Evolutionary conservation across 2,888 invertebrate species (phyloP).

Genomic region (Oscheius sp.): DNA sequence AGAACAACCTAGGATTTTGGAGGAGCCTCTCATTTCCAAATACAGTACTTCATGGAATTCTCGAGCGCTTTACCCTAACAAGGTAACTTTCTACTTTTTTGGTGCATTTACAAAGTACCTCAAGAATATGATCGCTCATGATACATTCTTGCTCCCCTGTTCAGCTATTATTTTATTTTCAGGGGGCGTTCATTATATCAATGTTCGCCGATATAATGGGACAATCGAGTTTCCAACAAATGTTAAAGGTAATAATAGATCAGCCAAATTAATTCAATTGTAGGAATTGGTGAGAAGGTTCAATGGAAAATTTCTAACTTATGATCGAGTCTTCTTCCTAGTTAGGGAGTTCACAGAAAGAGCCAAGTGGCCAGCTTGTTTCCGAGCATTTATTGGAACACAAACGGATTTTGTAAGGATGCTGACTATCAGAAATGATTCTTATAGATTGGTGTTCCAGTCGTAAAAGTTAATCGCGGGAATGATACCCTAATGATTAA

Average conservation of each 20-base stretch:
- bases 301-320: background rate
- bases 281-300: background rate
- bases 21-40: constrained; percentile 14
- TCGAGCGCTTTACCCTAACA: background rate
- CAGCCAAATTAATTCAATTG: background rate
- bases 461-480: background rate
- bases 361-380: constrained; percentile 27
- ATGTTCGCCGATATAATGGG: constrained; percentile 25
- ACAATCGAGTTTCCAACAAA: background rate
- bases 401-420: constrained; percentile 24
- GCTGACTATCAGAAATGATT: background rate
- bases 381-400: constrained; percentile 29
- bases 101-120: background rate
- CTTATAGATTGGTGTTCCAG: constrained; percentile 29
- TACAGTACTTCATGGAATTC: constrained; percentile 4
- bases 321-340: constrained; percentile 14
- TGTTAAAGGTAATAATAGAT: constrained; percentile 21
- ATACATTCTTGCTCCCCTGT: background rate
- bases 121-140: too few species aligned
- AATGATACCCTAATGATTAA: constrained; percentile 8
- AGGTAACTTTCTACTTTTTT: constrained; percentile 14
- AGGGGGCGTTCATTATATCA: constrained; percentile 18
- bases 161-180: background rate
- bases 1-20: constrained; percentile 14
- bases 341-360: constrained; percentile 16